Conservation (phyloP, 2,113 vertebrate species). For the Ciconia maguari region DNA sequence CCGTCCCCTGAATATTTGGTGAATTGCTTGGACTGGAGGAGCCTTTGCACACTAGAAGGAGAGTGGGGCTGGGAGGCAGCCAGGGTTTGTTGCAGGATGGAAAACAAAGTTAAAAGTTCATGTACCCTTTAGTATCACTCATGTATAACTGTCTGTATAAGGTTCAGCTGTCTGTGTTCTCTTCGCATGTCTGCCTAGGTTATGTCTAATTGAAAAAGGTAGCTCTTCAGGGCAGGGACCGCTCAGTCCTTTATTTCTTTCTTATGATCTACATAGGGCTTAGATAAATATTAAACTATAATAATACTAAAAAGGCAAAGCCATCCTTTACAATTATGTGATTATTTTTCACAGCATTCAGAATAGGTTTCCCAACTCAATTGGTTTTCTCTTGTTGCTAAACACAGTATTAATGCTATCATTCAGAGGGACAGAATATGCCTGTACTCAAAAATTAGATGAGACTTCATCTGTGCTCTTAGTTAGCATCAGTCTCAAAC, state of each 20-base stretch:
- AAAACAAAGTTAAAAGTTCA: background rate
- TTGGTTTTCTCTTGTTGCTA: background rate
- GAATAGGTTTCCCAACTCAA: slow-evolving; percentile 15
- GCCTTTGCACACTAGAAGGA: background rate
- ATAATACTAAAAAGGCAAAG: background rate
- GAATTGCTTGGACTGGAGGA: accelerated
- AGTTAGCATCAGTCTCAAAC: background rate
- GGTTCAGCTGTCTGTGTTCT: background rate
- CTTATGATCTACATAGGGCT: background rate
- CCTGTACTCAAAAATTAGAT: background rate
- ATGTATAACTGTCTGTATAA: background rate
- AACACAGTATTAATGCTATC: background rate
- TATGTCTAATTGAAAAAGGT: background rate
- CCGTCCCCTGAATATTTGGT: background rate
- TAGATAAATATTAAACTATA: background rate
- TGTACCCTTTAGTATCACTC: background rate
- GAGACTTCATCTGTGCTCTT: background rate
- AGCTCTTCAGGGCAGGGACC: background rate
- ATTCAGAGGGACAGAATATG: background rate
- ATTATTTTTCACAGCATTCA: slow-evolving; percentile 1
- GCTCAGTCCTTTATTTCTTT: background rate
- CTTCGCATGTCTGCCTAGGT: background rate
- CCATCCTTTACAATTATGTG: background rate
- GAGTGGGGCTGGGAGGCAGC: background rate
- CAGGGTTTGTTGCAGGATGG: background rate